These are phyloP conservation scores for Pseudomyrmex concolor DNA, from an alignment of 1,140 invertebrate genomes.

Conservation along the genomic window DNA sequence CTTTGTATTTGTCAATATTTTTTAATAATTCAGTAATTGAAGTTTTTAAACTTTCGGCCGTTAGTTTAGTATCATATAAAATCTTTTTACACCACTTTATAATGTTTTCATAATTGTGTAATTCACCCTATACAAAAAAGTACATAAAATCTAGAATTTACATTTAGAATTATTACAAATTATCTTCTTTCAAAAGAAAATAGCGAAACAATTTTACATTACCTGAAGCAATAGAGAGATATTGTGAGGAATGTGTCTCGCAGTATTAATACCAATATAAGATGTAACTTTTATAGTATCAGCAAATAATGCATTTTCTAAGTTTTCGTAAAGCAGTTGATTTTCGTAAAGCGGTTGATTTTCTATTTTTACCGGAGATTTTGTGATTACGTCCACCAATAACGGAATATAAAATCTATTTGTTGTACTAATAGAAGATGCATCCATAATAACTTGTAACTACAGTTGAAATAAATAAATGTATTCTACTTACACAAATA, in stretches of 20 bases:
- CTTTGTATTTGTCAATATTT: conserved; percentile 90
- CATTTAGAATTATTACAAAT: not conserved
- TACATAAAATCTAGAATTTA: not conserved
- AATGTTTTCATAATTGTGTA: conserved; percentile 90
- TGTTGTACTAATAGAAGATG: conserved; percentile 86
- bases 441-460: conserved; percentile 86
- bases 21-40: conserved; percentile 91
- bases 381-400: conserved; percentile 89
- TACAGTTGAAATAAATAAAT: too few relatives aligned
- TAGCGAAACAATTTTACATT: conserved; percentile 35
- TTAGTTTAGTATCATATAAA: conserved; percentile 90
- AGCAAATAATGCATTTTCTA: conserved; percentile 90
- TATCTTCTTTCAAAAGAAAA: conserved; percentile 24
- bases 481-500: too few relatives aligned
- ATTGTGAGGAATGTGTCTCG: conserved; percentile 80
- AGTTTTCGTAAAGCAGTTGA: conserved; percentile 87
- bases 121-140: conserved; percentile 87
- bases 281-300: conserved; percentile 87
- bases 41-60: conserved; percentile 90
- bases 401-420: conserved; percentile 90
- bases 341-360: not conserved
- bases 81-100: conserved; percentile 92
- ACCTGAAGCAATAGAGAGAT: conserved; percentile 86
- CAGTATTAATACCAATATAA: conserved; percentile 63
- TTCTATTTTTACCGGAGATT: conserved; percentile 86